A percentile compares a stretch with the other conserved stretches of the same genome.
These are phyloP conservation scores for Eristalis intricaria DNA, from an alignment of 2,888 invertebrate species.

Conservation along the genomic window DNA sequence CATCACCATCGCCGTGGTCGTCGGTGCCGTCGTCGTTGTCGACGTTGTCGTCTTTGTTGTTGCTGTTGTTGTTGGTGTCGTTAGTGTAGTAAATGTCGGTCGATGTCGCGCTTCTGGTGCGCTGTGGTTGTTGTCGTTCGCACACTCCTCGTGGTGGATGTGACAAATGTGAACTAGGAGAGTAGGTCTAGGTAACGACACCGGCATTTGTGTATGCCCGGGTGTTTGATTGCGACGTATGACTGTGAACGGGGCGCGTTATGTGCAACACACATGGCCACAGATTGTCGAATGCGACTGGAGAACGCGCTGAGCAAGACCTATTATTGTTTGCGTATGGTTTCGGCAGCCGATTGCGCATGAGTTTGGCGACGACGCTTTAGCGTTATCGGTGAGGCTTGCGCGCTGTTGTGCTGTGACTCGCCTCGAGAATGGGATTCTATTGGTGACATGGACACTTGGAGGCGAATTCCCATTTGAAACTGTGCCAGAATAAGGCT, in stretches of 20 bases:
- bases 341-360: slow-evolving; percentile 24
- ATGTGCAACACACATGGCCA: slow-evolving; percentile 40
- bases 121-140: slow-evolving; percentile 1
- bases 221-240: slow-evolving; percentile 54
- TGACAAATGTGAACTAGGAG: slow-evolving; percentile 66
- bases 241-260: slow-evolving; percentile 3
- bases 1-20: slow-evolving; percentile 10
- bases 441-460: slow-evolving; percentile 57
- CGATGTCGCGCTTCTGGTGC: slow-evolving; percentile 3
- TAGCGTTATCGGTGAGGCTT: slow-evolving; percentile 22
- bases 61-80: background rate
- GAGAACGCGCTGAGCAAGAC: slow-evolving; percentile 9
- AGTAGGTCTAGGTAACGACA: slow-evolving; percentile 71
- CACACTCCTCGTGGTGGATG: slow-evolving; percentile 46
- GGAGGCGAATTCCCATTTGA: slow-evolving; percentile 26
- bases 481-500: slow-evolving; percentile 15
- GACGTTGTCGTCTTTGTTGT: background rate
- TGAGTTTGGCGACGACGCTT: background rate
- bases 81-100: background rate
- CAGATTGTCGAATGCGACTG: background rate
- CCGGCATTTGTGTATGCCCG: slow-evolving; percentile 51
- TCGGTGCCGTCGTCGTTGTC: background rate
- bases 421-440: slow-evolving; percentile 12
- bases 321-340: slow-evolving; percentile 28
- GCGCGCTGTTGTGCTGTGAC: background rate